Percentiles rank a stretch among this genome's conserved stretches.
Evolutionary conservation across 2,797 vertebrate species (phyloP).

Genomic region (Falco peregrinus): DNA sequence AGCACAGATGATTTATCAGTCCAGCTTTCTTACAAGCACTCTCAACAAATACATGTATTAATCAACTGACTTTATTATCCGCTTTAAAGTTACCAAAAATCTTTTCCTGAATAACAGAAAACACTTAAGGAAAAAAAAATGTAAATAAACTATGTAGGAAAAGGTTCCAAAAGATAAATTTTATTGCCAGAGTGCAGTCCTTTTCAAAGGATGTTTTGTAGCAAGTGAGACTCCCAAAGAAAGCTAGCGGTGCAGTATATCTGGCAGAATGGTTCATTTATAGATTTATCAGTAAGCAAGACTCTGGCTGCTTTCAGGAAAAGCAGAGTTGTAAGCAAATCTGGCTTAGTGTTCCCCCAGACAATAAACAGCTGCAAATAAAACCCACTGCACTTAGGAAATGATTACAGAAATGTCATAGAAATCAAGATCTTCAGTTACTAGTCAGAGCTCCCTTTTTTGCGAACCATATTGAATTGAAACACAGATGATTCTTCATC

Average conservation of each 20-base stretch:
- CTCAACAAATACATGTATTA: background rate
- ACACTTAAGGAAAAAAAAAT: background rate
- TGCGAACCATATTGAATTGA: background rate
- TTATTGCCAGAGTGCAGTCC: background rate
- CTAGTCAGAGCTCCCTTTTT: background rate
- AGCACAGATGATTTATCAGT: background rate
- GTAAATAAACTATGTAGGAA: background rate
- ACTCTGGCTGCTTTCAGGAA: background rate
- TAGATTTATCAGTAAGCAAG: background rate
- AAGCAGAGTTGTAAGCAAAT: background rate
- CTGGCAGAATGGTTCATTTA: background rate
- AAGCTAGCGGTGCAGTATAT: background rate
- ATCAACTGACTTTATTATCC: background rate
- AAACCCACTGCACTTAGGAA: background rate
- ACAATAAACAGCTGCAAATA: background rate
- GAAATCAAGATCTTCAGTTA: background rate
- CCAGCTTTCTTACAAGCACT: background rate
- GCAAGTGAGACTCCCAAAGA: background rate
- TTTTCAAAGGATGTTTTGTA: background rate
- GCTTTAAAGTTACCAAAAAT: background rate
- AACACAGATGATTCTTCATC: background rate
- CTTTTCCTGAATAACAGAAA: background rate
- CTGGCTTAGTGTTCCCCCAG: background rate
- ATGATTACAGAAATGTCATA: background rate
- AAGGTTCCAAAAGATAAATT: background rate